A percentile compares a stretch with the other conserved stretches of the same genome.
phyloP scores from a whole-genome alignment of 2,113 vertebrate genomes.

The Poeciliopsis retropinna region DNA sequence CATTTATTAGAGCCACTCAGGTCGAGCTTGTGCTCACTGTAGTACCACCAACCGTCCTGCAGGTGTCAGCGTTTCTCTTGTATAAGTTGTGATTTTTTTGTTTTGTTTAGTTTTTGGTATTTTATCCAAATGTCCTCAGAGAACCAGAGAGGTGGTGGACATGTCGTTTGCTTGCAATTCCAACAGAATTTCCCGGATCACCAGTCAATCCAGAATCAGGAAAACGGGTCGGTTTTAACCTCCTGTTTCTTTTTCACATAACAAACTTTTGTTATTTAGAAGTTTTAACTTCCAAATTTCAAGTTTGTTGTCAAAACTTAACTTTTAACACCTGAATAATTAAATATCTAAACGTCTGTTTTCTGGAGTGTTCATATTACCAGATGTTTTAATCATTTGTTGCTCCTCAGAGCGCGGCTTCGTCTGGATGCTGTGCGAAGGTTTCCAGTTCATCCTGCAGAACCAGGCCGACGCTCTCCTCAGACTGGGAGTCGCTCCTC shows the following conservation, averaged over 20 bases:
- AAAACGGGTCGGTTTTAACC: conserved; percentile 48
- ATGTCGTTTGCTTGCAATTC: background rate
- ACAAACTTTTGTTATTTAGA: background rate
- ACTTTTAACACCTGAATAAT: no score
- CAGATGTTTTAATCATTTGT: background rate
- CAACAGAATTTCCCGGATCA: conserved; percentile 39
- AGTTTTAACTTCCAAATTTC: background rate
- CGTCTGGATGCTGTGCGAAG: conserved; percentile 90
- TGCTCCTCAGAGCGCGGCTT: conserved; percentile 42
- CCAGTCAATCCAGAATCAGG: conserved; percentile 11
- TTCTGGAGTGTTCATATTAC: no score
- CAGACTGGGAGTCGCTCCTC: conserved; percentile 81
- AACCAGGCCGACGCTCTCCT: conserved; percentile 89
- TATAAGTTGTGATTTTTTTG: no score
- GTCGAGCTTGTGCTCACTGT: background rate
- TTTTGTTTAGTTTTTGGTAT: no score
- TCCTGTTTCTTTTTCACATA: background rate
- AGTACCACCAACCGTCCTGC: background rate
- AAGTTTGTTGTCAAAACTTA: background rate
- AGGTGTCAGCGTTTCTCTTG: background rate
- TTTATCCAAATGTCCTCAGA: conserved; percentile 52
- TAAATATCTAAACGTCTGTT: no score
- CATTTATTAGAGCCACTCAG: no score
- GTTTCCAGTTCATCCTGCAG: conserved; percentile 89
- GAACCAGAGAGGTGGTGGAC: conserved; percentile 64